A percentile compares a stretch with the other conserved stretches of the same genome.
Conservation (phyloP, 2,888 invertebrate genomes). For the Agrotis exclamationis region DNA sequence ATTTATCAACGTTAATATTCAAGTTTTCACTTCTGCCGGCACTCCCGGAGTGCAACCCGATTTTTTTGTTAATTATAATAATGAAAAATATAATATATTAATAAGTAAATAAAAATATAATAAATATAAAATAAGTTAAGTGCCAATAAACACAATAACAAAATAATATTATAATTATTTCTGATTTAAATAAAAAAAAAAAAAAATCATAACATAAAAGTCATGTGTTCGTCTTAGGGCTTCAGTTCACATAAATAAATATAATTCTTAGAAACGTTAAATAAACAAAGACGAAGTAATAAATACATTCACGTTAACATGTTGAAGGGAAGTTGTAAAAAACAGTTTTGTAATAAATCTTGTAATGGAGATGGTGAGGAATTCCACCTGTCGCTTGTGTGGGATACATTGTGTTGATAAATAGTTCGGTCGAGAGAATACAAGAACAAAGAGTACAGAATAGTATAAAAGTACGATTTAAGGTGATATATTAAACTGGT, state of each 20-base stretch:
- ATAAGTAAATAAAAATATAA: too few relatives aligned
- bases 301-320: slow-evolving; percentile 38
- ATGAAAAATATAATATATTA: too few relatives aligned
- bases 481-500: too few relatives aligned
- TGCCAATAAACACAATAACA: too few relatives aligned
- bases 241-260: slow-evolving; percentile 4
- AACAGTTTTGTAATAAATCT: slow-evolving; percentile 46
- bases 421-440: background rate
- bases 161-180: too few relatives aligned
- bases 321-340: slow-evolving; percentile 29
- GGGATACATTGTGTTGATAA: background rate
- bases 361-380: slow-evolving; percentile 24
- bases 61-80: too few relatives aligned
- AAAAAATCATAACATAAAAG: too few relatives aligned
- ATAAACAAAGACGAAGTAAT: slow-evolving; percentile 26
- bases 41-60: too few relatives aligned
- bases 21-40: too few relatives aligned
- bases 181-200: too few relatives aligned
- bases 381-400: slow-evolving; percentile 35
- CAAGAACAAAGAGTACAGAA: background rate
- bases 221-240: background rate
- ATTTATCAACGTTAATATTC: too few relatives aligned
- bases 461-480: background rate
- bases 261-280: slow-evolving; percentile 8
- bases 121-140: too few relatives aligned